Evolutionary conservation across 2,888 invertebrate genomes (phyloP).

Genomic region (Idaea biselata): DNA sequence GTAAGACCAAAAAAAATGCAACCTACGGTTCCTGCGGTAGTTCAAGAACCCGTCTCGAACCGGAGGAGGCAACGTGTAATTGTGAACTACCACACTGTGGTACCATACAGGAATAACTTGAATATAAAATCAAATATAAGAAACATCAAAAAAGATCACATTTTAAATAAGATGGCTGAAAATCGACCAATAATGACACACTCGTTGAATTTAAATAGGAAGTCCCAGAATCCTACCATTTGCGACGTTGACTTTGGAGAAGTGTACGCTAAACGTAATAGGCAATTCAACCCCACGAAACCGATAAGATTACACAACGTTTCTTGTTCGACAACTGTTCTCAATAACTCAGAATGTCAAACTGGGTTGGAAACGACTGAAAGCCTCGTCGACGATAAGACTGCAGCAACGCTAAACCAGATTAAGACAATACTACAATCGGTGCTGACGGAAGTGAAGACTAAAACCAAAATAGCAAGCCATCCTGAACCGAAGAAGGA

Average conservation of each 20-base stretch:
- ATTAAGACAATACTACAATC: conserved; percentile 65
- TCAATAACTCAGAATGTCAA: conserved; percentile 46
- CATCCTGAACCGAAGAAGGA: conserved; percentile 45
- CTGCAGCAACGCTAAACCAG: conserved; percentile 59
- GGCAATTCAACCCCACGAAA: conserved; percentile 16
- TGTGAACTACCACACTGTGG: conserved; percentile 32
- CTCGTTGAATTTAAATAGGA: conserved; percentile 20
- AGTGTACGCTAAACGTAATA: conserved; percentile 36
- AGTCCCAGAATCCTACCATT: conserved; percentile 36
- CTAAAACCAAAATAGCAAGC: conserved; percentile 35
- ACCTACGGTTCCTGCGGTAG: conserved; percentile 7
- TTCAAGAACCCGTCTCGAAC: neutral
- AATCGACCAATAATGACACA: conserved; percentile 21
- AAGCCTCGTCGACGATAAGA: conserved; percentile 40
- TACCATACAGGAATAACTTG: conserved; percentile 6
- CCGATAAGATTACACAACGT: conserved; percentile 37
- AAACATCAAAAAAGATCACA: conserved; percentile 8
- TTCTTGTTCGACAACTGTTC: conserved; percentile 39
- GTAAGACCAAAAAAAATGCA: conserved; percentile 30
- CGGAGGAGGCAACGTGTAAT: conserved; percentile 20
- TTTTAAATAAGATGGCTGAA: conserved; percentile 18
- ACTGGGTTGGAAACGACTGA: conserved; percentile 27
- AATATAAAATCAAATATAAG: conserved; percentile 8
- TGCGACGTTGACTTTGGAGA: conserved; percentile 49
- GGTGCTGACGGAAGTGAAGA: conserved; percentile 64